Conservation (phyloP, 1,140 invertebrate genomes). For the Ladona fulva region DNA sequence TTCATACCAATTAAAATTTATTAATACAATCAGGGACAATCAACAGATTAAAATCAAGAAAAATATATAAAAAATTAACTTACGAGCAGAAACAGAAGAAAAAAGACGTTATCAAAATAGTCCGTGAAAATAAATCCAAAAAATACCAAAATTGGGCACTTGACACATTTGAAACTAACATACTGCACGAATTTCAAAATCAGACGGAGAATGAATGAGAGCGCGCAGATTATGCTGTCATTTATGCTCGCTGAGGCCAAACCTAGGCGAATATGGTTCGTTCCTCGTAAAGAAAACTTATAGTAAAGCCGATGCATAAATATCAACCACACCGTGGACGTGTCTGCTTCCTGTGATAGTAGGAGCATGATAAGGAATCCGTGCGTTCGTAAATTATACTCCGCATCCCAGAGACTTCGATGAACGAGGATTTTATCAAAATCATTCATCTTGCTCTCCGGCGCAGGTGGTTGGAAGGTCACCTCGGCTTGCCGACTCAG, state of each 20-base stretch:
- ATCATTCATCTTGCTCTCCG: not conserved
- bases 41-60: too few species aligned
- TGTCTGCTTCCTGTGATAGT: not conserved
- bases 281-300: not conserved
- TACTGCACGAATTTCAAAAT: too few species aligned
- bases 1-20: too few species aligned
- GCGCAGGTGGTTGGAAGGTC: constrained; percentile 1
- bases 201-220: too few species aligned
- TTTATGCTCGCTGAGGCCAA: not conserved
- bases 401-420: not conserved
- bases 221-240: too few species aligned
- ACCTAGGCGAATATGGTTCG: not conserved
- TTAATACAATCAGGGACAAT: too few species aligned
- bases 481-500: not conserved
- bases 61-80: too few species aligned
- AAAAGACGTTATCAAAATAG: too few species aligned
- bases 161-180: too few species aligned
- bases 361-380: not conserved
- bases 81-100: too few species aligned
- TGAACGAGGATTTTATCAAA: constrained; percentile 7
- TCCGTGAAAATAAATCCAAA: too few species aligned
- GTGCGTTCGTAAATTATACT: not conserved
- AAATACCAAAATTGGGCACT: too few species aligned
- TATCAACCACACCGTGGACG: not conserved
- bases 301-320: not conserved